Conservation (phyloP, 2,797 vertebrate species). For the Sebastes elongatus region DNA sequence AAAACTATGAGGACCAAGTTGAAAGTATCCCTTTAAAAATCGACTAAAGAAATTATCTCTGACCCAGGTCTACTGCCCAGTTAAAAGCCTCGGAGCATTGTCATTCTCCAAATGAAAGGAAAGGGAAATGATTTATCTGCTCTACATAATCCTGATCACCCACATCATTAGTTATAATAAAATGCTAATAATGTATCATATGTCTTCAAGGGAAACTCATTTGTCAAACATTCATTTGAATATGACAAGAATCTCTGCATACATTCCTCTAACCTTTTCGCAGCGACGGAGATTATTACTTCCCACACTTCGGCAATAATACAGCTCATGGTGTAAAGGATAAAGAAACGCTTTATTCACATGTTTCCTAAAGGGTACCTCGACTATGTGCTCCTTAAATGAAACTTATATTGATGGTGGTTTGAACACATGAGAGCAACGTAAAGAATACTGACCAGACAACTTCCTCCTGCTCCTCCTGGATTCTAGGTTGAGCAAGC, state of each 20-base stretch:
- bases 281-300: slow-evolving; percentile 20
- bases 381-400: not conserved
- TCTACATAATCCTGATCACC: slow-evolving; percentile 76
- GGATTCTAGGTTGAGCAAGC: not conserved
- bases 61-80: slow-evolving; percentile 46
- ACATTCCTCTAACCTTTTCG: slow-evolving; percentile 41
- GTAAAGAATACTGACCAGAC: not conserved
- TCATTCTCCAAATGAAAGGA: slow-evolving; percentile 55
- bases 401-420: not conserved
- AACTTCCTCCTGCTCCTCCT: not conserved
- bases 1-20: slow-evolving; percentile 4
- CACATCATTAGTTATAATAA: slow-evolving; percentile 78
- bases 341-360: slow-evolving; percentile 16
- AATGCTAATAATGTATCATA: slow-evolving; percentile 74
- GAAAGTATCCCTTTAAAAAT: slow-evolving; percentile 37
- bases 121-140: slow-evolving; percentile 74
- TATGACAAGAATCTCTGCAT: slow-evolving; percentile 43
- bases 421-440: not conserved
- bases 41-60: slow-evolving; percentile 20
- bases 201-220: slow-evolving; percentile 71
- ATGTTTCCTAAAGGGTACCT: not conserved
- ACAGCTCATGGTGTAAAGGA: slow-evolving; percentile 7
- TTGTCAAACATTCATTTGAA: slow-evolving; percentile 75
- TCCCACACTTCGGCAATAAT: not conserved
- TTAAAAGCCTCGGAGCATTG: slow-evolving; percentile 44